Conservation (phyloP, 2,113 vertebrate species). For the Sander lucioperca region DNA sequence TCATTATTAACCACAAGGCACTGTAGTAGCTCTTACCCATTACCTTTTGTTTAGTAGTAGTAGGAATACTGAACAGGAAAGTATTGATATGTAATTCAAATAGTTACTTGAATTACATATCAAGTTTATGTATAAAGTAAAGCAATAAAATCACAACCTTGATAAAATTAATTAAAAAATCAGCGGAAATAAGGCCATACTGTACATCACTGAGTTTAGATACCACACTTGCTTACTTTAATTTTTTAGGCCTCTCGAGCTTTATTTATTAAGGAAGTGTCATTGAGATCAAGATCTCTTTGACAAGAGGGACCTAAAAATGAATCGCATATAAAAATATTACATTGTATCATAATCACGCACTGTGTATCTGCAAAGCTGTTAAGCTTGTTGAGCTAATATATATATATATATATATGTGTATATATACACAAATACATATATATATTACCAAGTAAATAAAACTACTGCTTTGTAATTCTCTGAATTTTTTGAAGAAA, state of each 20-base stretch:
- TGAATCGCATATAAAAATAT: neutral
- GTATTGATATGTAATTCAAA: neutral
- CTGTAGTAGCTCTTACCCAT: neutral
- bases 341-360: neutral
- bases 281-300: neutral
- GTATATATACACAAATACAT: too few species aligned
- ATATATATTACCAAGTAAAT: too few species aligned
- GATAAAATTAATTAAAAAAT: neutral
- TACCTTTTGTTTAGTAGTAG: neutral
- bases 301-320: neutral
- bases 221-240: neutral
- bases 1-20: conserved; percentile 34
- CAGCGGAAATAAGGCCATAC: too few species aligned
- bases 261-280: neutral
- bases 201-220: neutral
- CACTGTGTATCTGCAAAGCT: neutral
- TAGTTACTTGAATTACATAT: too few species aligned
- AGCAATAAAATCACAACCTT: too few species aligned
- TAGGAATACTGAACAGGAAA: neutral
- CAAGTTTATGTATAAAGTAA: neutral
- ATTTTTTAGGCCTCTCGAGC: neutral
- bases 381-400: too few species aligned
- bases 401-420: too few species aligned
- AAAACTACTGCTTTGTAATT: too few species aligned
- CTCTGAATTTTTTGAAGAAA: too few species aligned